These are phyloP conservation scores for Drepana arcuata DNA, from an alignment of 1,140 invertebrate genomes.

Conservation along the genomic window DNA sequence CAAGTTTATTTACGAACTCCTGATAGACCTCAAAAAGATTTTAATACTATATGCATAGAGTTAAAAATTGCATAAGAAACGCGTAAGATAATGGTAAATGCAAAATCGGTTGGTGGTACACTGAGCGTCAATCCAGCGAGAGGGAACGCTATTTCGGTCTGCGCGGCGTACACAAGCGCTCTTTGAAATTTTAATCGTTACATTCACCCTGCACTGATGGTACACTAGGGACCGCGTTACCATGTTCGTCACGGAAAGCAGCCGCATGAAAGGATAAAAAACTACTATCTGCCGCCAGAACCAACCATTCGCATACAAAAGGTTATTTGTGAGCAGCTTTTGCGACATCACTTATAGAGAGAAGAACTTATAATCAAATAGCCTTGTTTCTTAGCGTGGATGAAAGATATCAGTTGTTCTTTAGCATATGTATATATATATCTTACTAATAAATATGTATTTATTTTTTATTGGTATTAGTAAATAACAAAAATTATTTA, in stretches of 20 bases:
- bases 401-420: too few species aligned
- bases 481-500: too few species aligned
- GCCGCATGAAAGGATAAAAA: constrained; percentile 14
- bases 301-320: too few species aligned
- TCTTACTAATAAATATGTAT: too few species aligned
- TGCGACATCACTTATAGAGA: too few species aligned
- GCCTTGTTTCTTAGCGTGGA: too few species aligned
- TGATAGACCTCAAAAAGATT: constrained; percentile 2
- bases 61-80: constrained; percentile 20
- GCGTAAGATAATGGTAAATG: constrained; percentile 4
- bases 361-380: too few species aligned
- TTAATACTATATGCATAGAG: constrained; percentile 19
- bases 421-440: too few species aligned
- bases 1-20: constrained; percentile 12
- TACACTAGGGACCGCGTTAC: constrained; percentile 35
- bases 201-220: constrained; percentile 57
- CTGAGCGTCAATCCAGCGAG: constrained; percentile 39
- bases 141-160: constrained; percentile 55
- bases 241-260: constrained; percentile 23
- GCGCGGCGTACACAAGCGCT: constrained; percentile 37
- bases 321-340: too few species aligned
- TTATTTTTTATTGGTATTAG: too few species aligned
- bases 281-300: not conserved
- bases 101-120: constrained; percentile 14
- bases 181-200: constrained; percentile 68